These are phyloP conservation scores for Diachasmimorpha longicaudata DNA, from an alignment of 1,140 invertebrate genomes.

Conservation along the genomic window DNA sequence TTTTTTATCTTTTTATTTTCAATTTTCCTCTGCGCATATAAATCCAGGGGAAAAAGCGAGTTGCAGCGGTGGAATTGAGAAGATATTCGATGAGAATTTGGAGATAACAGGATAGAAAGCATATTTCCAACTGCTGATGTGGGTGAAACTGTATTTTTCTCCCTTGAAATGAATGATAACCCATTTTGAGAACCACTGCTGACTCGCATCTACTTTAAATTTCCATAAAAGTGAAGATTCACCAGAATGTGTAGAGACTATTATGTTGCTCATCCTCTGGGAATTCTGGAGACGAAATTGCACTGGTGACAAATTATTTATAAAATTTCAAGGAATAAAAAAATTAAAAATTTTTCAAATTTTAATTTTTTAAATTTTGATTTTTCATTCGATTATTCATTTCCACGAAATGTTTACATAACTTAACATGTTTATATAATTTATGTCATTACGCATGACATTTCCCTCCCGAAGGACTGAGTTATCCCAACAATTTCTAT, in stretches of 20 bases:
- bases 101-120: neutral
- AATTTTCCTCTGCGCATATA: neutral
- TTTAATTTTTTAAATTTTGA: too few species aligned
- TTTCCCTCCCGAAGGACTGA: too few species aligned
- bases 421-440: too few species aligned
- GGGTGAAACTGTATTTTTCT: neutral
- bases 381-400: too few species aligned
- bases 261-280: neutral
- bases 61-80: neutral
- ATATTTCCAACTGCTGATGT: neutral
- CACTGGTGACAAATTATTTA: too few species aligned
- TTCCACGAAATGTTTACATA: too few species aligned
- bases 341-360: too few species aligned
- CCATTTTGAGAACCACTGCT: conserved; percentile 45
- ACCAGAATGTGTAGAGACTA: neutral
- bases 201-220: conserved; percentile 35
- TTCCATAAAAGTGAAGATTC: neutral
- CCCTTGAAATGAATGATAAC: conserved; percentile 15
- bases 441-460: too few species aligned
- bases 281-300: too few species aligned
- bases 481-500: too few species aligned
- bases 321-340: too few species aligned
- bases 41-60: neutral
- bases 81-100: neutral
- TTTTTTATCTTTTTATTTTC: neutral